phyloP scores from a whole-genome alignment of 1,140 invertebrate species.

The Drosophila pseudoananassae region DNA sequence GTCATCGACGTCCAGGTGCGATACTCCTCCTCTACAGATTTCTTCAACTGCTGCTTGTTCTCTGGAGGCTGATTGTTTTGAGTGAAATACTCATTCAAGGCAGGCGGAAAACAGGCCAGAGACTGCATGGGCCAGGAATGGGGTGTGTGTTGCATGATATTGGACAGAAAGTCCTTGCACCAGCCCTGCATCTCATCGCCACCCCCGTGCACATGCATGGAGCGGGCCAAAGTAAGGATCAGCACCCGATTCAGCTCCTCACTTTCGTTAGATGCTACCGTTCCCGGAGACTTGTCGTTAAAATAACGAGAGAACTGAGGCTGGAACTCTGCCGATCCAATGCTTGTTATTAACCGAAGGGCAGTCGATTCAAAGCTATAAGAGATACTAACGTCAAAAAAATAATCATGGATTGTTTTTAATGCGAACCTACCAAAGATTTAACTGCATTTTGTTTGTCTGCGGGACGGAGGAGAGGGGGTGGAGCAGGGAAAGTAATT shows the following conservation, averaged over 20 bases:
- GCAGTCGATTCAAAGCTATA: slow-evolving; percentile 94
- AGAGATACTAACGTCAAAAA: not conserved
- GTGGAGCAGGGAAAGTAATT: slow-evolving; percentile 95
- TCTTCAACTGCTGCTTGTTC: slow-evolving; percentile 95
- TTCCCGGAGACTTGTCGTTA: slow-evolving; percentile 89
- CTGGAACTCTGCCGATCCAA: slow-evolving; percentile 96
- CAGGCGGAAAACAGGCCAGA: slow-evolving; percentile 94
- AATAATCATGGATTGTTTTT: not conserved
- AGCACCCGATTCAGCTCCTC: slow-evolving; percentile 97
- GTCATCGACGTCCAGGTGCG: slow-evolving; percentile 98
- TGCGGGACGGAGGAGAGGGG: slow-evolving; percentile 94
- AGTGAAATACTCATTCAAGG: slow-evolving; percentile 92
- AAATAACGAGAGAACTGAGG: slow-evolving; percentile 94
- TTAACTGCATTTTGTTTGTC: slow-evolving; percentile 97
- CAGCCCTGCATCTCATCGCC: slow-evolving; percentile 89
- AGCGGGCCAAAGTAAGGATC: slow-evolving; percentile 95
- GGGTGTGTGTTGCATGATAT: slow-evolving; percentile 96
- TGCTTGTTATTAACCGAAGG: slow-evolving; percentile 94
- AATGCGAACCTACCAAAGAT: slow-evolving; percentile 87
- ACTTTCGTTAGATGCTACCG: slow-evolving; percentile 95
- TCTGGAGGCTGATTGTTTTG: slow-evolving; percentile 93
- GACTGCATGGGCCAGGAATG: slow-evolving; percentile 97
- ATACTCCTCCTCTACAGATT: slow-evolving; percentile 97
- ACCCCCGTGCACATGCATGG: slow-evolving; percentile 95
- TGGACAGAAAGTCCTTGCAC: slow-evolving; percentile 95